Evolutionary conservation across 2,797 vertebrate genomes (phyloP).

Genomic region (Eospalax fontanierii): DNA sequence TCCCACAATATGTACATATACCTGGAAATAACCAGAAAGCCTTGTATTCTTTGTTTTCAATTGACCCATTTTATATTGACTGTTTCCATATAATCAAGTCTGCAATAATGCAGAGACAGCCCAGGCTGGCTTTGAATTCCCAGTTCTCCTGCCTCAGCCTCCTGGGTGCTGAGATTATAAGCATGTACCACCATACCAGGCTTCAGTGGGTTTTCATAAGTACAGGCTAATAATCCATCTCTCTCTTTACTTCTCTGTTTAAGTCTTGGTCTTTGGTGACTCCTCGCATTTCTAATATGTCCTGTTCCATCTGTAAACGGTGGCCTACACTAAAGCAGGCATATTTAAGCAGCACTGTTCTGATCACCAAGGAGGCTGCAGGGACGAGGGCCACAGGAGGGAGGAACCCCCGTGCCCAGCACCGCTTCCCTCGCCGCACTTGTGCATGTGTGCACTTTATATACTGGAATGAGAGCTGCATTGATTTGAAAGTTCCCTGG

Average conservation of each 20-base stretch:
- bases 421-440: background rate
- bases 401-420: background rate
- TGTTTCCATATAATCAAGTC: background rate
- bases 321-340: background rate
- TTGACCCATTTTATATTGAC: background rate
- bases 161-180: background rate
- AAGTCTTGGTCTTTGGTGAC: background rate
- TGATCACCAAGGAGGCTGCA: background rate
- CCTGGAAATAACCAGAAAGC: background rate
- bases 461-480: background rate
- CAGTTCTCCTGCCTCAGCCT: background rate
- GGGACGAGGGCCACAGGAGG: background rate
- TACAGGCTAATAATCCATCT: background rate
- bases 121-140: background rate
- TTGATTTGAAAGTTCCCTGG: background rate
- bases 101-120: background rate
- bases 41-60: background rate
- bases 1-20: background rate
- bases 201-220: background rate
- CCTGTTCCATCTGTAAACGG: constrained; percentile 12
- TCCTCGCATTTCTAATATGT: background rate
- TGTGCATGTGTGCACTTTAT: background rate
- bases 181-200: background rate
- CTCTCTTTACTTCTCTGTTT: background rate
- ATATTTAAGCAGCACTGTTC: background rate